A percentile compares a stretch with the other conserved stretches of the same genome.
Evolutionary conservation across 2,888 invertebrate genomes (phyloP).

Genomic region (Callyntrura sp.): DNA sequence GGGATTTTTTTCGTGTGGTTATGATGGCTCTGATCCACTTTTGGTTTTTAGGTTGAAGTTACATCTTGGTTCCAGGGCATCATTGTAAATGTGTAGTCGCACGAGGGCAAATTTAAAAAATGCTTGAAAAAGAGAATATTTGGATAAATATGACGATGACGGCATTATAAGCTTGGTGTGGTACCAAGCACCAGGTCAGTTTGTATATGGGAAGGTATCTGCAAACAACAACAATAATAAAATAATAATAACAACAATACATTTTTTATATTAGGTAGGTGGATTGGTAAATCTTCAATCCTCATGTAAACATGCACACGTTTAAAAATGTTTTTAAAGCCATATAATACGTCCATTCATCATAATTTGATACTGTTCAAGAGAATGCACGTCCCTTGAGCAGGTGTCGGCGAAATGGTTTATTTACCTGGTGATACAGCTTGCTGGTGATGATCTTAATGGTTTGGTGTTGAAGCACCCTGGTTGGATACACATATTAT

Average conservation of each 20-base stretch:
- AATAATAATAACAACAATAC: neutral
- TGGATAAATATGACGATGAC: neutral
- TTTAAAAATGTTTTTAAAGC: neutral
- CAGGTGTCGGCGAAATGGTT: constrained; percentile 62
- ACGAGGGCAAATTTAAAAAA: constrained; percentile 38
- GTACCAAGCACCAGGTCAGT: neutral
- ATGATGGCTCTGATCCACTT: too few species aligned
- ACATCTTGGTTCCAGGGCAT: constrained; percentile 18
- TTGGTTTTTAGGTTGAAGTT: neutral
- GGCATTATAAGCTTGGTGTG: neutral
- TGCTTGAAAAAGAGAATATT: constrained; percentile 12
- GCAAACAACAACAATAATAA: neutral
- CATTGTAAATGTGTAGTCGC: neutral
- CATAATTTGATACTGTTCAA: constrained; percentile 9
- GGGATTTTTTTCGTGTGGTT: too few species aligned
- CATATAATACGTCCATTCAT: constrained; percentile 33
- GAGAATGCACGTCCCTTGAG: constrained; percentile 22
- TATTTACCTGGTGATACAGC: constrained; percentile 63
- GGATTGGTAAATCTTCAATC: neutral
- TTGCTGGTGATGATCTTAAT: constrained; percentile 13
- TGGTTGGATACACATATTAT: neutral
- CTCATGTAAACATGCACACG: neutral
- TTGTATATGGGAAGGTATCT: neutral
- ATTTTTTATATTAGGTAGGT: neutral
- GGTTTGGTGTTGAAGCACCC: constrained; percentile 20